These are phyloP conservation scores for Dendroctonus ponderosae DNA, from an alignment of 1,140 invertebrate genomes.

Conservation along the genomic window DNA sequence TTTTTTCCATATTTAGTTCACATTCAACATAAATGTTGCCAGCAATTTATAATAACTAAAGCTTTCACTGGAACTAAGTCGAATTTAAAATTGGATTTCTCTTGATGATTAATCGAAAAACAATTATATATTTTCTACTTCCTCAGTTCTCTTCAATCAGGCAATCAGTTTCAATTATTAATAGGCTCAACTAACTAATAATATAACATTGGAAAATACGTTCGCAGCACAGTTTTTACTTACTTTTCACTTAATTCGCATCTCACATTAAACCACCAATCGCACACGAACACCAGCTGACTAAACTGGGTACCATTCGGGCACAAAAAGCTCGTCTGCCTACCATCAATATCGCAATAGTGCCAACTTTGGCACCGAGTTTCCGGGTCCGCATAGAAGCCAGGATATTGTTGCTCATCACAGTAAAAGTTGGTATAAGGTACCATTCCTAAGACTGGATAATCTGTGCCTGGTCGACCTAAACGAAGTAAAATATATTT, in stretches of 20 bases:
- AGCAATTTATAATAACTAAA: too few species aligned
- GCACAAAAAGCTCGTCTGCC: constrained; percentile 85
- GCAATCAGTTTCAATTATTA: too few species aligned
- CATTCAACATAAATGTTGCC: too few species aligned
- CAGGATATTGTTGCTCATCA: constrained; percentile 81
- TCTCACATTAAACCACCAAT: constrained; percentile 92
- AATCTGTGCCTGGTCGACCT: constrained; percentile 85
- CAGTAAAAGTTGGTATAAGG: constrained; percentile 93
- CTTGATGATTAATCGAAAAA: too few species aligned
- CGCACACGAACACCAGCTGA: constrained; percentile 66
- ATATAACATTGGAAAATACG: too few species aligned
- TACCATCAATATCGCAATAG: constrained; percentile 84
- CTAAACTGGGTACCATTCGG: constrained; percentile 71
- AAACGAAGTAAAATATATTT: constrained; percentile 43
- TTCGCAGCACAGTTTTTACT: neutral
- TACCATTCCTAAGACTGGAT: constrained; percentile 78
- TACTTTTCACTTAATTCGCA: constrained; percentile 63
- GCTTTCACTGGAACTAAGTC: too few species aligned
- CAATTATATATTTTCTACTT: too few species aligned
- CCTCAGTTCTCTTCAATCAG: too few species aligned
- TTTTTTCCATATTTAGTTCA: too few species aligned
- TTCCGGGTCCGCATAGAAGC: constrained; percentile 88
- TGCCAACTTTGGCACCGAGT: constrained; percentile 86
- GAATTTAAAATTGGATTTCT: too few species aligned
- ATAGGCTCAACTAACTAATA: too few species aligned